These are phyloP conservation scores for Phortica okadai DNA, from an alignment of 2,888 invertebrate genomes.

Conservation along the genomic window DNA sequence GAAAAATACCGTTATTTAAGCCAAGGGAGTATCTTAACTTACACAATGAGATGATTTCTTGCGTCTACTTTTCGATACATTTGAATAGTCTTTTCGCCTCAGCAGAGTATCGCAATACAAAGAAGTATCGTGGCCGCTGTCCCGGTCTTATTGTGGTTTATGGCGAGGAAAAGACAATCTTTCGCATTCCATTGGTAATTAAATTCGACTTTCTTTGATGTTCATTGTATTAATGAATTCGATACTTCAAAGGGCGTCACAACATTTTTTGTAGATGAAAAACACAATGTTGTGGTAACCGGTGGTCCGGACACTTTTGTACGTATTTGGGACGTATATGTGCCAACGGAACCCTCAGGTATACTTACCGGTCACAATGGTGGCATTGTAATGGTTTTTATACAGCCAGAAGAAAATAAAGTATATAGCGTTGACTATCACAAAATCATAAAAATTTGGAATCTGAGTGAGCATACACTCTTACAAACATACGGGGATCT, in stretches of 20 bases:
- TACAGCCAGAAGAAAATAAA: conserved; percentile 82
- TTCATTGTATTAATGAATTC: no score
- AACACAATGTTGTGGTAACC: conserved; percentile 80
- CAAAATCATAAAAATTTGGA: conserved; percentile 86
- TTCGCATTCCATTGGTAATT: conserved; percentile 68
- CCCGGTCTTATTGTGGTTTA: conserved; percentile 66
- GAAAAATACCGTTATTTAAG: conserved; percentile 77
- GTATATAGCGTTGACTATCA: conserved; percentile 86
- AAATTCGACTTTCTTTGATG: neutral
- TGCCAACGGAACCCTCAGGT: conserved; percentile 81
- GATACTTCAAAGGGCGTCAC: conserved; percentile 78
- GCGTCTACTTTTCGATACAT: conserved; percentile 82
- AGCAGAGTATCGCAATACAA: conserved; percentile 78
- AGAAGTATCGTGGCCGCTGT: conserved; percentile 71
- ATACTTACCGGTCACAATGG: conserved; percentile 84
- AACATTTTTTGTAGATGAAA: conserved; percentile 81
- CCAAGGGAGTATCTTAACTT: conserved; percentile 79
- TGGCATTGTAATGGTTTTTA: conserved; percentile 81
- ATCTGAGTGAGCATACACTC: conserved; percentile 81
- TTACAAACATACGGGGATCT: conserved; percentile 83
- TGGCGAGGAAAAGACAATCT: conserved; percentile 64
- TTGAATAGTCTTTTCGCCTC: conserved; percentile 84
- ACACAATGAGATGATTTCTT: conserved; percentile 84
- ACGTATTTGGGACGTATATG: conserved; percentile 88
- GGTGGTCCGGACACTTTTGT: conserved; percentile 87